phyloP scores from a whole-genome alignment of 2,888 invertebrate genomes.

The Hypsopygia costalis region DNA sequence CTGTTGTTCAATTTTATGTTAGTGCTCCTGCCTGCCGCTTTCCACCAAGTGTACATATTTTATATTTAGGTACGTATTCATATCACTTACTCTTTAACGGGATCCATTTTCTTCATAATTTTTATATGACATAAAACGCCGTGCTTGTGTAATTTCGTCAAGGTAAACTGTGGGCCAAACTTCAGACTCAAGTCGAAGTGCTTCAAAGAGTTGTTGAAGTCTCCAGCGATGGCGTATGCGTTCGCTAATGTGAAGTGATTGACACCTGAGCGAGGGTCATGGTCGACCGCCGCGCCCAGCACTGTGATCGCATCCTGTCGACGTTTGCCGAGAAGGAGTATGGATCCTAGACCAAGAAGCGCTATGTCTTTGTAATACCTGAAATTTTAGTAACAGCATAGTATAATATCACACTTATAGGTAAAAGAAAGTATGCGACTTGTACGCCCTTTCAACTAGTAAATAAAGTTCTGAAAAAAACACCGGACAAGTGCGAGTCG shows the following conservation, averaged over 20 bases:
- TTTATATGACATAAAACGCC: slow-evolving; percentile 85
- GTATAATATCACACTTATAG: too few relatives aligned
- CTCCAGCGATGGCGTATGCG: slow-evolving; percentile 85
- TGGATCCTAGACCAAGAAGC: slow-evolving; percentile 85
- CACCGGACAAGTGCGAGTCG: too few relatives aligned
- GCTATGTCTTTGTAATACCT: slow-evolving; percentile 83
- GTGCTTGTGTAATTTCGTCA: slow-evolving; percentile 81
- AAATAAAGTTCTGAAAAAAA: too few relatives aligned
- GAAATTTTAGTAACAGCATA: slow-evolving; percentile 13
- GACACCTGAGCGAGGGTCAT: slow-evolving; percentile 81
- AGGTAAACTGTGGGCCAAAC: slow-evolving; percentile 82
- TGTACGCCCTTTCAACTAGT: too few relatives aligned
- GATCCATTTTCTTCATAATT: slow-evolving; percentile 81
- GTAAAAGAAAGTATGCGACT: too few relatives aligned
- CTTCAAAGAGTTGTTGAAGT: slow-evolving; percentile 85
- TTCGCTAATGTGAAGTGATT: slow-evolving; percentile 87
- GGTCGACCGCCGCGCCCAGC: slow-evolving; percentile 86
- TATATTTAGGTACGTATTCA: too few relatives aligned
- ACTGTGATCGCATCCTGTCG: slow-evolving; percentile 87
- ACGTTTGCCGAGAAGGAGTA: slow-evolving; percentile 84
- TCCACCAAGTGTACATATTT: too few relatives aligned
- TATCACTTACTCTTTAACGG: slow-evolving; percentile 84
- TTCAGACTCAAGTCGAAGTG: slow-evolving; percentile 82
- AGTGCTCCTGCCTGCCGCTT: too few relatives aligned
- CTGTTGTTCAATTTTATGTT: too few relatives aligned